Evolutionary conservation across 2,888 invertebrate species (phyloP).

Genomic region (Drosophila nr. perissopoda): DNA sequence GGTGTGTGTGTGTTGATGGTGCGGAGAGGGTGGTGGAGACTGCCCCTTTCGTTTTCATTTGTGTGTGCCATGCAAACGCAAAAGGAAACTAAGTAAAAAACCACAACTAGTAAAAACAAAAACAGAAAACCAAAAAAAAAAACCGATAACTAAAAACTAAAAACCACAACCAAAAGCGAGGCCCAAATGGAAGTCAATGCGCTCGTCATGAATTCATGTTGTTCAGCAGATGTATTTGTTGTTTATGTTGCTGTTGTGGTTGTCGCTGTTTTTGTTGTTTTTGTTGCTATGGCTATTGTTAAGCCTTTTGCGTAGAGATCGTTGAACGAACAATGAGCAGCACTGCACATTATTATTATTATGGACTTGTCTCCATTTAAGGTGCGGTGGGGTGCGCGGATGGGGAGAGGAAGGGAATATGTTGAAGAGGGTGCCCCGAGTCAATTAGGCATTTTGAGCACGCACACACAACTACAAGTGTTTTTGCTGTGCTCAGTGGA

Average conservation of each 20-base stretch:
- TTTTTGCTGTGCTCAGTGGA: conserved; percentile 28
- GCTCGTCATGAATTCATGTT: conserved; percentile 72
- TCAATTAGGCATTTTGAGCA: conserved; percentile 78
- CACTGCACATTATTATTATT: conserved; percentile 43
- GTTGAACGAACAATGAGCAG: conserved; percentile 44
- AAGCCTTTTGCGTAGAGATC: conserved; percentile 70
- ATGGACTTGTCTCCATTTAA: conserved; percentile 38
- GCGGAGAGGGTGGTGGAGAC: conserved; percentile 4
- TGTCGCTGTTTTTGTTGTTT: conserved; percentile 27
- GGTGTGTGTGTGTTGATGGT: not conserved
- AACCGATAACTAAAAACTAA: conserved; percentile 31
- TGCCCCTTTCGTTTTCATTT: conserved; percentile 77
- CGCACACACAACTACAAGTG: conserved; percentile 79
- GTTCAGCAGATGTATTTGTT: conserved; percentile 49
- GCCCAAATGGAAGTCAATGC: conserved; percentile 72
- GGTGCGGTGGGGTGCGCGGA: not conserved
- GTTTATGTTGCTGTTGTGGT: conserved; percentile 24
- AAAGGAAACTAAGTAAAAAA: conserved; percentile 44
- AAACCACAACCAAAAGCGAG: conserved; percentile 59
- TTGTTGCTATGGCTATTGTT: conserved; percentile 66
- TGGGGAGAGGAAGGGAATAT: not conserved
- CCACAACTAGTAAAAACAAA: conserved; percentile 24
- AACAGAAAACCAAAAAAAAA: conserved; percentile 27
- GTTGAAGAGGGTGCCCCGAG: conserved; percentile 42
- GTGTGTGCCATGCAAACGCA: conserved; percentile 26